Conservation (phyloP, 2,113 vertebrate genomes). For the Drymodes brunneopygia region DNA sequence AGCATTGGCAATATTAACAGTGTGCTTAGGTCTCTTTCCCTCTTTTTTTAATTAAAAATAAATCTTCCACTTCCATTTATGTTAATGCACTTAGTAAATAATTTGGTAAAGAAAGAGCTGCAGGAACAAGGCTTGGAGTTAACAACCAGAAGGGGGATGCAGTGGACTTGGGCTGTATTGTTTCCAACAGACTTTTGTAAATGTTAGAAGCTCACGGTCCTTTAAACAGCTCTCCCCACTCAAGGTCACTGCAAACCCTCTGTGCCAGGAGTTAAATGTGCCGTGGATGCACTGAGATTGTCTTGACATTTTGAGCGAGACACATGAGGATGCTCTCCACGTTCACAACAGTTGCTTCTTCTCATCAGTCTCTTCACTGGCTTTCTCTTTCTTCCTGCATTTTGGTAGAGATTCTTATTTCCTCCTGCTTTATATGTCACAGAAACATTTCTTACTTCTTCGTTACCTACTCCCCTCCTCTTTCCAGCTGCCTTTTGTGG, state of each 20-base stretch:
- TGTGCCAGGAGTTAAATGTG: not conserved
- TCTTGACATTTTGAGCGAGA: not conserved
- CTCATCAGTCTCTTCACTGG: not conserved
- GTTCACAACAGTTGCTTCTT: not conserved
- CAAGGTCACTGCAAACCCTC: not conserved
- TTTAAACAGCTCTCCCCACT: not conserved
- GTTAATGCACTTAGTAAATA: slow-evolving; percentile 53
- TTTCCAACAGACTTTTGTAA: not conserved
- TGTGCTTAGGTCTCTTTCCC: not conserved
- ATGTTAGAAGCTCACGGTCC: not conserved
- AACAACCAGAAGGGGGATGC: not conserved
- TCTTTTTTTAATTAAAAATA: slow-evolving; percentile 46
- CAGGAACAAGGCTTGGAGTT: not conserved
- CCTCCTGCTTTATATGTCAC: not conserved
- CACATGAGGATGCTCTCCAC: not conserved
- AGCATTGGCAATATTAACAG: slow-evolving; percentile 23
- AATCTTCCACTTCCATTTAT: slow-evolving; percentile 19
- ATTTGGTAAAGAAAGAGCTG: slow-evolving; percentile 6
- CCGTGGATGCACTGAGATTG: not conserved
- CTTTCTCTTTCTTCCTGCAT: not conserved
- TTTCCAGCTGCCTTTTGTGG: not conserved
- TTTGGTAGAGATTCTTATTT: not conserved
- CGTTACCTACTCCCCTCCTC: not conserved
- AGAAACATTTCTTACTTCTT: not conserved
- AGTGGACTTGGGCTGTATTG: not conserved